Conservation (phyloP, 2,888 invertebrate genomes). For the Atethmia centrago region DNA sequence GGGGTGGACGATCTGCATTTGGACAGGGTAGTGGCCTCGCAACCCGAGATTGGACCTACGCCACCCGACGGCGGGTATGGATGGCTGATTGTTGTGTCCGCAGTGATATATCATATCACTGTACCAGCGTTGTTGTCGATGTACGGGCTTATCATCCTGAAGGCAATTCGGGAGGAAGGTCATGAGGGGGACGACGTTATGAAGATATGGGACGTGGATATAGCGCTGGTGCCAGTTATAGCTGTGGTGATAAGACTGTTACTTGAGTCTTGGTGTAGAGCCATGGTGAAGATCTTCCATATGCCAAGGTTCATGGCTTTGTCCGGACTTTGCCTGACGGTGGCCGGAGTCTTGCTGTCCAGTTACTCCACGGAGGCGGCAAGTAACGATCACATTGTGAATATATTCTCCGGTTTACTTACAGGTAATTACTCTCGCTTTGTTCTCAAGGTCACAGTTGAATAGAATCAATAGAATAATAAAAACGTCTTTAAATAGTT, state of each 20-base stretch:
- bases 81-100: slow-evolving; percentile 91
- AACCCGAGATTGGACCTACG: slow-evolving; percentile 92
- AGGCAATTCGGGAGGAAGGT: slow-evolving; percentile 86
- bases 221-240: slow-evolving; percentile 91
- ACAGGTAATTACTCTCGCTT: slow-evolving; percentile 81
- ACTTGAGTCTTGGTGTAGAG: slow-evolving; percentile 91
- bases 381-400: slow-evolving; percentile 86
- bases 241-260: slow-evolving; percentile 90
- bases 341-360: slow-evolving; percentile 90
- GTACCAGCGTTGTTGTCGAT: slow-evolving; percentile 89
- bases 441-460: slow-evolving; percentile 52
- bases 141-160: slow-evolving; percentile 90
- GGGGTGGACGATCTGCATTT: slow-evolving; percentile 85
- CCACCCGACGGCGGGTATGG: slow-evolving; percentile 93
- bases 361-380: slow-evolving; percentile 87
- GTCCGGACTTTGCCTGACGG: slow-evolving; percentile 90
- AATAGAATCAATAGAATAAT: slow-evolving; percentile 54
- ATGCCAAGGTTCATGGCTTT: slow-evolving; percentile 91
- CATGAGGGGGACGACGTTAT: slow-evolving; percentile 81
- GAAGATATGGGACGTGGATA: slow-evolving; percentile 90
- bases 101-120: slow-evolving; percentile 91
- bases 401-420: slow-evolving; percentile 88
- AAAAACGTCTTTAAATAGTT: slow-evolving; percentile 56
- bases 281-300: slow-evolving; percentile 89
- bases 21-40: slow-evolving; percentile 91